Conservation (phyloP, 2,888 invertebrate genomes). For the Xestia sexstrigata region DNA sequence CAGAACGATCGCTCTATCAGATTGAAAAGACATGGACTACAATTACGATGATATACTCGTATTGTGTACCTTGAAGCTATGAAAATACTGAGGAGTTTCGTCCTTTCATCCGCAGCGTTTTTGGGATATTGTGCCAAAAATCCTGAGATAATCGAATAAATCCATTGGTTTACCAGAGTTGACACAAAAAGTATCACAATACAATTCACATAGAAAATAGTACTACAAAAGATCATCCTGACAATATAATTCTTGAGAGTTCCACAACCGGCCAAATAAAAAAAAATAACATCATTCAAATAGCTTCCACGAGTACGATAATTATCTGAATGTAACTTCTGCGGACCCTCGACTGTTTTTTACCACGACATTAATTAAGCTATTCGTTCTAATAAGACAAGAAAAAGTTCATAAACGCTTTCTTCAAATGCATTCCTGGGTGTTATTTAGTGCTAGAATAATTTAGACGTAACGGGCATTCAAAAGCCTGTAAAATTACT, state of each 20-base stretch:
- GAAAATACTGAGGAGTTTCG: not conserved
- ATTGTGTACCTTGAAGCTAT: conserved; percentile 3
- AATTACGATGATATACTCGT: not conserved
- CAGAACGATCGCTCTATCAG: not conserved
- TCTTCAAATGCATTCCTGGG: not conserved
- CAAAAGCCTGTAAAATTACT: conserved; percentile 13
- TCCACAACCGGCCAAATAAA: not conserved
- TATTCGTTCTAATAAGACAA: not conserved
- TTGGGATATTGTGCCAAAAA: not conserved
- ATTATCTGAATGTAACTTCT: not conserved
- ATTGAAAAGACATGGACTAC: not conserved
- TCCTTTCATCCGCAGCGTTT: conserved; percentile 1
- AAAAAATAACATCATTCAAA: conserved; percentile 2
- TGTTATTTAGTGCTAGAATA: not conserved
- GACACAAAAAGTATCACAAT: not conserved
- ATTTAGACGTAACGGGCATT: not conserved
- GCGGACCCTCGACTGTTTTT: not conserved
- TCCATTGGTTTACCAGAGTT: not conserved
- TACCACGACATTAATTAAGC: not conserved
- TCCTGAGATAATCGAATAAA: not conserved
- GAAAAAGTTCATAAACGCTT: not conserved
- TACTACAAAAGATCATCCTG: not conserved
- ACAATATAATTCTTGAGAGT: not conserved
- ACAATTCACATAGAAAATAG: not conserved
- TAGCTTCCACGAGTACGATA: not conserved